Evolutionary conservation across 2,888 invertebrate genomes (phyloP).

Genomic region (Heterodera filipjevi): DNA sequence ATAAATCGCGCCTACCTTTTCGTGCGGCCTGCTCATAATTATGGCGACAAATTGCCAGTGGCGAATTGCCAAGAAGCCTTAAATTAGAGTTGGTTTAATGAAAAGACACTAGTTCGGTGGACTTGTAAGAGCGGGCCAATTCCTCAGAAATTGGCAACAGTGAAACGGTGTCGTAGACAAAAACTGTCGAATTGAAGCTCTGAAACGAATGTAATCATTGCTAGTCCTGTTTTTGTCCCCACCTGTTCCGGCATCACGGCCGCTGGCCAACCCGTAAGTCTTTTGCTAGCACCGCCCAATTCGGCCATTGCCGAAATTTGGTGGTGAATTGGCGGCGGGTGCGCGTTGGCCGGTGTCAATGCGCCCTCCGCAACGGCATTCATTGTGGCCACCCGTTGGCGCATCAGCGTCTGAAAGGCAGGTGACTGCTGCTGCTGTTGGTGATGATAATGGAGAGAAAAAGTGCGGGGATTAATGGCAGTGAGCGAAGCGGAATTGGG

Average conservation of each 20-base stretch:
- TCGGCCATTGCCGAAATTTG: slow-evolving; percentile 4
- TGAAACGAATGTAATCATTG: not conserved
- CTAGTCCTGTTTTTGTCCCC: not conserved
- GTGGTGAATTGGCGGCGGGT: not conserved
- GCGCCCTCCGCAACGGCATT: slow-evolving; percentile 10
- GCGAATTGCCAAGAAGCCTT: slow-evolving; percentile 35
- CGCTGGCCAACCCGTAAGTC: not conserved
- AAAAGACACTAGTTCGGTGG: not conserved
- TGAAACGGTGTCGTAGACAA: slow-evolving; percentile 31
- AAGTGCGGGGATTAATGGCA: not conserved
- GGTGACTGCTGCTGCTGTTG: not conserved
- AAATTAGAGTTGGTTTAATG: not conserved
- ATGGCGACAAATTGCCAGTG: slow-evolving; percentile 39
- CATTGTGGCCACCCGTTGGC: not conserved
- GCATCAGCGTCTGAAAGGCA: not conserved
- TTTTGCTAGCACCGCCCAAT: not conserved
- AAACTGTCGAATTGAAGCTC: slow-evolving; percentile 33
- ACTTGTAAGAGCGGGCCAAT: slow-evolving; percentile 31
- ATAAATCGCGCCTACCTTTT: slow-evolving; percentile 24
- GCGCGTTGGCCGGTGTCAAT: not conserved
- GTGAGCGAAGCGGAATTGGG: not conserved
- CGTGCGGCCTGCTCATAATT: slow-evolving; percentile 31
- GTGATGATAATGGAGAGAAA: not conserved
- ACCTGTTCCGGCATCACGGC: slow-evolving; percentile 35
- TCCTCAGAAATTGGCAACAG: slow-evolving; percentile 31